Conservation (phyloP, 2,113 vertebrate species). For the Glaucomys volans region DNA sequence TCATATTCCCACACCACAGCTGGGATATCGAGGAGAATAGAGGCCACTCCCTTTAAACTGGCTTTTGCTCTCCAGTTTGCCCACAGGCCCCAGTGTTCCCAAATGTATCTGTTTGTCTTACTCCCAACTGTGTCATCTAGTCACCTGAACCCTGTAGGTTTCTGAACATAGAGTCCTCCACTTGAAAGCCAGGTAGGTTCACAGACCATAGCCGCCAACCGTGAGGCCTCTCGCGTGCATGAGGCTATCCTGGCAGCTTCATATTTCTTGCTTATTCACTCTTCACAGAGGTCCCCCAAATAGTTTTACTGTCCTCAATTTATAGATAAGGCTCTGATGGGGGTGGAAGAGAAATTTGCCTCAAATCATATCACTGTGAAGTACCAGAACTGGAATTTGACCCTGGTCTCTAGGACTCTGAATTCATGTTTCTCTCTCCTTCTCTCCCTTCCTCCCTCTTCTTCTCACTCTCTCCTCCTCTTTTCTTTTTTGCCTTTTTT, state of each 20-base stretch:
- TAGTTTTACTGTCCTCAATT: neutral
- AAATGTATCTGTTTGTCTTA: neutral
- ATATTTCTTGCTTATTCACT: neutral
- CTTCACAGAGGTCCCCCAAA: neutral
- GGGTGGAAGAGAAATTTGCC: neutral
- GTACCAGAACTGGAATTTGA: neutral
- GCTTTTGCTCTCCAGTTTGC: neutral
- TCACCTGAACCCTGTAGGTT: neutral
- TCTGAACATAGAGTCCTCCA: neutral
- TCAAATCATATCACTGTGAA: neutral
- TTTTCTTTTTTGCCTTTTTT: neutral
- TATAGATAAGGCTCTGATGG: neutral
- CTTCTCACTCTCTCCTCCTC: too few species aligned
- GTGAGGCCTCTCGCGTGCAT: rapidly evolving
- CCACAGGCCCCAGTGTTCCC: neutral
- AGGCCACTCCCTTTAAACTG: neutral
- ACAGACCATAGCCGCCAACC: neutral
- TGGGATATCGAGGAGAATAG: neutral
- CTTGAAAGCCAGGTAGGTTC: neutral
- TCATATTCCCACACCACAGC: rapidly evolving
- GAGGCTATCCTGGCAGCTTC: neutral
- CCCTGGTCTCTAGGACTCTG: neutral
- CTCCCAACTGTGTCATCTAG: neutral
- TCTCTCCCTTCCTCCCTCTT: too few species aligned
- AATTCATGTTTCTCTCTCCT: neutral